Evolutionary conservation across 1,140 invertebrate species (phyloP), one percentile per base, ranked within the genome.

Genomic region (Drosophila nannoptera): DNA sequence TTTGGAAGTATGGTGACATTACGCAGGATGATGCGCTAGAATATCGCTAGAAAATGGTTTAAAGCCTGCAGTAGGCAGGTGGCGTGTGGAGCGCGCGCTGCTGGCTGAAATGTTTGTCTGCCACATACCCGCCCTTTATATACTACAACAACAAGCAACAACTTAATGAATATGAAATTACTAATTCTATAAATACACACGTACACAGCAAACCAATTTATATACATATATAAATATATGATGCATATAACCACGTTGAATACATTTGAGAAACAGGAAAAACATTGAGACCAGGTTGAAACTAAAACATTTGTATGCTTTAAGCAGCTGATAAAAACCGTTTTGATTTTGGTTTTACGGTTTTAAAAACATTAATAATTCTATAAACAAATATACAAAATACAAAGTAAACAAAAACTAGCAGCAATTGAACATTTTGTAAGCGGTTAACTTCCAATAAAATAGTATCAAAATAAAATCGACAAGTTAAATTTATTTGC

Each of bases 1-100:
- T 99, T 69, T 99, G 98, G 97, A 93, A 95, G 77, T 99, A 99
- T 89, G 98, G 98, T 12, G 97, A 99, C 89, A 96, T 98, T 87
- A 96, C 95, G 59, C 97, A 97, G 74, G 98, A 99, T 82, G 97
- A 99, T 90, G 76, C 87, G 81, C 87, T 87, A 42, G 87, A 89
- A 48, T 89, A 88, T 74, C 87, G 87, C 81, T 89, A 89, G 67
- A 62, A 83, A 42, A 52, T 43, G 73, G 56, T 43, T 42, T 32
- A 40, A 50, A 75, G 71, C 69, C 42, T 76, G 73, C 72, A 80
- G 77, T 80, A 80, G 77, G 77, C 69, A 60, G 66, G 77, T 53
- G 65, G 77, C 78, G 77, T 77, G 53, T 54, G 69, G 64, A 55
- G 75, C 63, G 74, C 62, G 67, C 83, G 76, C 64, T 67, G 69